Percentiles rank a stretch among this genome's conserved stretches.
phyloP scores from a whole-genome alignment of 2,797 vertebrate genomes.

The Novumbra hubbsi region DNA sequence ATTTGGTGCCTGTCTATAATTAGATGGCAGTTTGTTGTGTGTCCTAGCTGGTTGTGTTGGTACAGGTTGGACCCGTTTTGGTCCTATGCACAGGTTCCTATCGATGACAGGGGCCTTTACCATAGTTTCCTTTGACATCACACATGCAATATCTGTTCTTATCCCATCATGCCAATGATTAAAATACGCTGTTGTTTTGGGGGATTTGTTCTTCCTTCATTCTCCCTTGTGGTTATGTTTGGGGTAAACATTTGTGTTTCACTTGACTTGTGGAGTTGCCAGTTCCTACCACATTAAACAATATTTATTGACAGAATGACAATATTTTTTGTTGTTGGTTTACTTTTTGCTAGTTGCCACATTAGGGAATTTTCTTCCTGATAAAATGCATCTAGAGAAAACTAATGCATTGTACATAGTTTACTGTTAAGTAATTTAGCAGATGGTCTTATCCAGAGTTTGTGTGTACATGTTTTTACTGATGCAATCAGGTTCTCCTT shows the following conservation, averaged over 20 bases:
- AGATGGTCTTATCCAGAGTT: no score
- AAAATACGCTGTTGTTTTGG: no score
- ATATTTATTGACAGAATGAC: slow-evolving; percentile 5
- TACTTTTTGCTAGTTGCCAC: slow-evolving; percentile 16
- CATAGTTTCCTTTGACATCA: not conserved
- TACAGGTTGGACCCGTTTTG: slow-evolving; percentile 33
- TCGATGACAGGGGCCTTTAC: slow-evolving; percentile 35
- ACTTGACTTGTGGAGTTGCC: no score
- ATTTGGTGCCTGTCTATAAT: slow-evolving; percentile 32
- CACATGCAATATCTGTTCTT: not conserved
- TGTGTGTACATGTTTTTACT: no score
- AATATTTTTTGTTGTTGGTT: slow-evolving; percentile 8
- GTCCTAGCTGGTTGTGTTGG: slow-evolving; percentile 39
- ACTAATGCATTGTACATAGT: not conserved
- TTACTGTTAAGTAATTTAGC: no score
- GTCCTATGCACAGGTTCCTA: slow-evolving; percentile 27
- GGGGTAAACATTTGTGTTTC: not conserved
- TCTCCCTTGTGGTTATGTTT: not conserved
- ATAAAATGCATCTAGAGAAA: no score
- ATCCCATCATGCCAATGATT: not conserved
- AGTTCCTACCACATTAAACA: slow-evolving; percentile 22
- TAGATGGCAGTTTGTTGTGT: slow-evolving; percentile 39
- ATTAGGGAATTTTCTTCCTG: no score
- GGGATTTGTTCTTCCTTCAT: no score
- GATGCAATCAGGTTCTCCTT: no score